These are phyloP conservation scores for Tor tambroides DNA, from an alignment of 2,113 vertebrate species.

Conservation along the genomic window DNA sequence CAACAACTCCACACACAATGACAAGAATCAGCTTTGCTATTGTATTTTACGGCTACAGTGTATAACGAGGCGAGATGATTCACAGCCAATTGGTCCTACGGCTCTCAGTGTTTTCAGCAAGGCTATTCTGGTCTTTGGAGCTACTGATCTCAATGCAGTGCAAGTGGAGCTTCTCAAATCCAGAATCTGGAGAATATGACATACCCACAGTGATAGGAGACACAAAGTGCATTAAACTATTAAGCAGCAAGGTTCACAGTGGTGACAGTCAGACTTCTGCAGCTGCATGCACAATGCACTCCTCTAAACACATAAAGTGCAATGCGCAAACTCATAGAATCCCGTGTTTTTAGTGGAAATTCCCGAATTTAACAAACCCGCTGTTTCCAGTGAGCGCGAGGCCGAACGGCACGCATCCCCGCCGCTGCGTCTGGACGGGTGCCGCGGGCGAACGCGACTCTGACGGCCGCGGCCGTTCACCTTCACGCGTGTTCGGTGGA, in stretches of 20 bases:
- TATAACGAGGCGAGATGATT: background rate
- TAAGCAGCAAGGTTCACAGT: background rate
- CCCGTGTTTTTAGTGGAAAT: background rate
- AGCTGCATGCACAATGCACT: background rate
- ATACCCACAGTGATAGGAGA: background rate
- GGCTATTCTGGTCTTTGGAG: background rate
- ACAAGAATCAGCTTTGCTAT: no score
- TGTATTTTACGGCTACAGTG: no score
- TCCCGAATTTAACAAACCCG: no score
- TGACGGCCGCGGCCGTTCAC: background rate
- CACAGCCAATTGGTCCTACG: background rate
- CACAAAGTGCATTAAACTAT: background rate
- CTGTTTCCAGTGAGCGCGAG: no score
- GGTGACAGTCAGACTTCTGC: background rate
- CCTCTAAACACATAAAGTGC: background rate
- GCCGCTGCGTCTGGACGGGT: background rate
- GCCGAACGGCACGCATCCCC: constrained; percentile 20
- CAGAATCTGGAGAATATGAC: background rate
- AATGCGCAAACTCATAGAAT: background rate
- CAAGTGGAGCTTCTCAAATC: background rate
- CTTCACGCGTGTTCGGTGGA: background rate
- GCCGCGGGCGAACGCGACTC: background rate
- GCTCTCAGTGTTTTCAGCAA: no score
- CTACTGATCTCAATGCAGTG: background rate
- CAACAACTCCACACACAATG: background rate